phyloP scores from a whole-genome alignment of 2,888 invertebrate genomes.

The Calameuta idolon region DNA sequence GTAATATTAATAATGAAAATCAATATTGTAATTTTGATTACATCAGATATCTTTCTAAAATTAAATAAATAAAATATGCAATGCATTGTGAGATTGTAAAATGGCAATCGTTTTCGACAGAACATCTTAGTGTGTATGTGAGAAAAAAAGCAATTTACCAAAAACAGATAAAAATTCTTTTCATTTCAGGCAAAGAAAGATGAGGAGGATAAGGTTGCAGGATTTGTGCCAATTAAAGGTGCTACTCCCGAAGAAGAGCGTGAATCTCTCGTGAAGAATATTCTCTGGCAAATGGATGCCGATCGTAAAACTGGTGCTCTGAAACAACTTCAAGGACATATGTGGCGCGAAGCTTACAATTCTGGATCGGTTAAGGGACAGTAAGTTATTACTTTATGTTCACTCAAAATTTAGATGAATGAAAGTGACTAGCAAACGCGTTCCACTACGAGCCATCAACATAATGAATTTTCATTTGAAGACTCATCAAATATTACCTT shows the following conservation, averaged over 20 bases:
- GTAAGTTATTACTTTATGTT: conserved; percentile 74
- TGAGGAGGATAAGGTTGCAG: conserved; percentile 71
- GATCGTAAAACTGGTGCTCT: conserved; percentile 85
- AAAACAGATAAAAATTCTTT: neutral
- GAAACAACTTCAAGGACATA: conserved; percentile 90
- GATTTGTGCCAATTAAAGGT: conserved; percentile 70
- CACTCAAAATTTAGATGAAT: neutral
- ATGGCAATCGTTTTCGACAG: neutral
- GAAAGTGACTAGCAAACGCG: neutral
- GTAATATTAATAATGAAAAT: neutral
- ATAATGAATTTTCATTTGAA: neutral
- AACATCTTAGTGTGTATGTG: neutral
- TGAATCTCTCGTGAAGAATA: conserved; percentile 76
- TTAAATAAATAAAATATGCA: neutral
- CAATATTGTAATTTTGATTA: neutral
- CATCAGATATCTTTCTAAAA: neutral
- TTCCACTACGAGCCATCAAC: neutral
- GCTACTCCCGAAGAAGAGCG: conserved; percentile 72
- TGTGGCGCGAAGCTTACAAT: conserved; percentile 89
- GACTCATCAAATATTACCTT: neutral
- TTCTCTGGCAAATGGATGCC: conserved; percentile 84
- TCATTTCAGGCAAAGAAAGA: conserved; percentile 69
- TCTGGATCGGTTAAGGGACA: conserved; percentile 85
- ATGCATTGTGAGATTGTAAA: neutral
- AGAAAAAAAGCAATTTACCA: neutral